These are phyloP conservation scores for Muscicapa striata DNA, from an alignment of 2,797 vertebrate genomes.

Conservation along the genomic window DNA sequence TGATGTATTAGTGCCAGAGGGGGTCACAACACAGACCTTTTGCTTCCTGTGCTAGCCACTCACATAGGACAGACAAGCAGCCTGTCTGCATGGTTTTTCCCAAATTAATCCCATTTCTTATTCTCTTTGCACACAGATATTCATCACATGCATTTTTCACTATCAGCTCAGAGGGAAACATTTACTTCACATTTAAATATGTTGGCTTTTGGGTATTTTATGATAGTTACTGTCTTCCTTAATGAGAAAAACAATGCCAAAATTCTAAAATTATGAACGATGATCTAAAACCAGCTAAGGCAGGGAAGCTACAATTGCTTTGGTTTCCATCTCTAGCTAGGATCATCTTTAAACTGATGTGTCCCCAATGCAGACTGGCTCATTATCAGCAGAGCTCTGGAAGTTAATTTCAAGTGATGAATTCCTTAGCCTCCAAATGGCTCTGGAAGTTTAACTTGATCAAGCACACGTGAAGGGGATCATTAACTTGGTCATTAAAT, in stretches of 20 bases:
- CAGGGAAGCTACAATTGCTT: not conserved
- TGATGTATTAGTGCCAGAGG: not conserved
- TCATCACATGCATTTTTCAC: not conserved
- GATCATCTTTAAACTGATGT: not conserved
- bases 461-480: not conserved
- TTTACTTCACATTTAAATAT: not conserved
- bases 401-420: not conserved
- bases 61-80: not conserved
- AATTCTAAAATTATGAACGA: not conserved
- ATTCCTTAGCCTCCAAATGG: not conserved
- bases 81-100: not conserved
- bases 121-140: not conserved
- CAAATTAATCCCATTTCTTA: not conserved
- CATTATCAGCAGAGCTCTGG: not conserved
- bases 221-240: not conserved
- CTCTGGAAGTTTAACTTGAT: not conserved
- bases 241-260: not conserved
- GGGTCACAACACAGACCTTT: not conserved
- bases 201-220: not conserved
- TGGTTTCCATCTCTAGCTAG: not conserved
- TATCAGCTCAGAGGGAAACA: not conserved
- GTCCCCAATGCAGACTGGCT: not conserved
- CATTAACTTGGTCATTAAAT: not conserved
- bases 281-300: not conserved
- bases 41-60: not conserved